Evolutionary conservation across 2,797 vertebrate genomes (phyloP), one percentile per base, ranked within the genome.

Genomic region (Jordanella pulchra): DNA sequence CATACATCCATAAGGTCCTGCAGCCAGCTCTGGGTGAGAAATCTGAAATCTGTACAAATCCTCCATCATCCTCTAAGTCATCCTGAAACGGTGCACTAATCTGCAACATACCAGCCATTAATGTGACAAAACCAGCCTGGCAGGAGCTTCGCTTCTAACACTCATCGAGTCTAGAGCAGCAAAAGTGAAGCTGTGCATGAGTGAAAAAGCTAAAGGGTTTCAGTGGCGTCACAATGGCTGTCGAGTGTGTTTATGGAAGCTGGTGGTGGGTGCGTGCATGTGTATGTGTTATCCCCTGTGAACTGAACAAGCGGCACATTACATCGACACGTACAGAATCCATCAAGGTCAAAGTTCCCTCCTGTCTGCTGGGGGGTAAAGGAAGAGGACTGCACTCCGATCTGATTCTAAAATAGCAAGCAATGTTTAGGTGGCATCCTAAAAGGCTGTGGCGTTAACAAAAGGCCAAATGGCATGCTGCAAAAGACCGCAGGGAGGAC

Each of bases 331-430:
- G 86, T 69, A 60, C 18, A 78, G 76, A 81, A 83, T 87, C 86
- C 70, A 74, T 83, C 90, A 93, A 94, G 91, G 91, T 84, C 86
- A 83, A 85, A 55, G 30, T 69, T 72, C 79, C 81, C 76, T 65
- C 18, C 51, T n/a, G 50, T 6, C 71, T 72, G 65, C 35, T 35
- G 42, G 23, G 55, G 18, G 35, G 10, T 63, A 42, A 78, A 77
- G 79, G 74, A 71, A 74, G 71, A 75, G 45, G 65, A 50, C 60
- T 30, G 80, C 42, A 13, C 76, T 75, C n/a, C 21, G 35, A 70
- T 75, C 66, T 51, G 53, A 80, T 82, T 90, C 90, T 75, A 91
- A 93, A 93, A 93, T 93, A 94, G 92, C 85, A 87, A 86, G 83
- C 90, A 87, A 91, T 91, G 91, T 83, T 80, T 73, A 79, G 84